Evolutionary conservation across 2,113 vertebrate species (phyloP).

Genomic region (Trochalopteron elliotii): DNA sequence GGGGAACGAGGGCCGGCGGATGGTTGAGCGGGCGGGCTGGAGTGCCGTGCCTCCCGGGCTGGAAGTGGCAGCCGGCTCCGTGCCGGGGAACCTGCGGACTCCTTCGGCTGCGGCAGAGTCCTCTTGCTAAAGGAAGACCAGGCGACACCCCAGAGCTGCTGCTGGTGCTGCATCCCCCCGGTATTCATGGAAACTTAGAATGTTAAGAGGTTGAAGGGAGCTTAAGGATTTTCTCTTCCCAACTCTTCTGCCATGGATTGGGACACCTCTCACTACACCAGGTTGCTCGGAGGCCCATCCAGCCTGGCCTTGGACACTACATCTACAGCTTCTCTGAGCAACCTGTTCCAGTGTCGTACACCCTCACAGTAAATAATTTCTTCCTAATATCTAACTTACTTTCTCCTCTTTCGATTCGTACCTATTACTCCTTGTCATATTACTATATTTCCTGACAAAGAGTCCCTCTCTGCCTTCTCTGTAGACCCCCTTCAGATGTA

Average conservation of each 20-base stretch:
- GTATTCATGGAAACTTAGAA: background rate
- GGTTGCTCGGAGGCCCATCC: background rate
- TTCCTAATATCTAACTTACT: background rate
- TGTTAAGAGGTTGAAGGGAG: background rate
- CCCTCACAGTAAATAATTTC: background rate
- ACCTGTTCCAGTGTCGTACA: background rate
- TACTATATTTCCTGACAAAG: background rate
- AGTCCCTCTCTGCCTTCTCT: background rate
- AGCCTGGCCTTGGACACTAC: rapidly evolving
- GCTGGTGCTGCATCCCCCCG: background rate
- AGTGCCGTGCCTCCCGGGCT: background rate
- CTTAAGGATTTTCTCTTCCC: background rate
- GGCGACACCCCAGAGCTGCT: background rate
- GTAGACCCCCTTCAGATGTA: background rate
- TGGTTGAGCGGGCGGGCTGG: background rate
- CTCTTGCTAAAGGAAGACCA: background rate
- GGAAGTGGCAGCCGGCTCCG: background rate
- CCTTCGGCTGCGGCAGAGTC: background rate
- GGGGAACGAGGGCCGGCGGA: background rate
- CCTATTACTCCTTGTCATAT: background rate
- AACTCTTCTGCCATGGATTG: background rate
- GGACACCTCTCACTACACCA: background rate
- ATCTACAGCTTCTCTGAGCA: background rate
- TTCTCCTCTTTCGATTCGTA: background rate
- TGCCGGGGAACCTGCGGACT: background rate